Base-by-base conservation (phyloP, 2,113 vertebrate species). In the Anoura caudifer region DNA sequence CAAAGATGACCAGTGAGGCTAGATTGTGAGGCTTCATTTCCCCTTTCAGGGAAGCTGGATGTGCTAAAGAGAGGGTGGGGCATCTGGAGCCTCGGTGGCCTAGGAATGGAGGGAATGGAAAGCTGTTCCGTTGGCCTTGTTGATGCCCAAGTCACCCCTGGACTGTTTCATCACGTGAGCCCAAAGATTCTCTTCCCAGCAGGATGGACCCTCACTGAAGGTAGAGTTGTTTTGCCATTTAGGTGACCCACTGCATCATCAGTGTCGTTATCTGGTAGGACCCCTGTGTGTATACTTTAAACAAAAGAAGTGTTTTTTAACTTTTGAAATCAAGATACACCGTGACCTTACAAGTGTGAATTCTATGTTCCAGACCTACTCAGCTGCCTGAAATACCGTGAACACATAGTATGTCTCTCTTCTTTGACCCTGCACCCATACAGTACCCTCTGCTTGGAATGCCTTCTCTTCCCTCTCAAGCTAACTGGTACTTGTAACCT, bases 401-500 rank as follows among this genome's bases (percentile, higher is more conserved):
- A 52, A 80, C 61, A 69, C 33, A 28, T 28, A 24, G 12, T 59
- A 0, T n/a, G 31, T 77, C 75, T 95, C 59, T 92, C 63, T 15
- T 33, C 56, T 59, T 94, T 81, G 50, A 12, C 26, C 77, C n/a
- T 73, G 92, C 38, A 33, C 43, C 36, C 50, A 22, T 19, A 50
- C 1, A 38, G 22, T 41, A 50, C 36, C 33, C 41, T 91, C 22
- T 63, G 12, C 70, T 87, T 76, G 24, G 73, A 91, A 87, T 45
- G 41, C 79, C 79, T 92, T 87, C 47, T 91, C 38, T 26, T 70
- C 73, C n/a, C n/a, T 75, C 33, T 84, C 95, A 72, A 54, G 22
- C 43, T 17, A 59, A 89, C 75, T 88, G 72, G 65, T 79, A 72
- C 54, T 73, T 91, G 38, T 79, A 89, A 93, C 75, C 91, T 95